phyloP scores from a whole-genome alignment of 2,797 vertebrate genomes.

The Premnoplex brunnescens region DNA sequence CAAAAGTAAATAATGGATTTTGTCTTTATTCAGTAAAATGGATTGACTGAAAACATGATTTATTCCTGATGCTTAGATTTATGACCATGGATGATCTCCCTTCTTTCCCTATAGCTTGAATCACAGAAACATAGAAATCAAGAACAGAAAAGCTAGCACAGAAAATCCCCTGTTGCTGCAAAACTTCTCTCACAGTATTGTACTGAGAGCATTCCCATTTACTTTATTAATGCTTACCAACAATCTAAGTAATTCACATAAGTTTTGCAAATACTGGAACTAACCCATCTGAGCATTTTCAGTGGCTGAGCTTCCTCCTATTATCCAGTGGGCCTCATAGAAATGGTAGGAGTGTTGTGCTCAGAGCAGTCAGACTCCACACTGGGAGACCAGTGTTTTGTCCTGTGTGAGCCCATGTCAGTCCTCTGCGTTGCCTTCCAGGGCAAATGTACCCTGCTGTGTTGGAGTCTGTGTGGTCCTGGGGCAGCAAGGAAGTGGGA shows the following conservation, averaged over 20 bases:
- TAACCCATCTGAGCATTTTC: not conserved
- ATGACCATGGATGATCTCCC: not conserved
- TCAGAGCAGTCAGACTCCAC: not conserved
- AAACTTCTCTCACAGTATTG: not conserved
- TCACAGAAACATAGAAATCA: not conserved
- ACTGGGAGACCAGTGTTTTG: not conserved
- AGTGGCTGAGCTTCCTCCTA: not conserved
- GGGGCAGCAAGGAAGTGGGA: not conserved
- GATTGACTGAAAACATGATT: not conserved
- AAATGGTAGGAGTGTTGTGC: not conserved
- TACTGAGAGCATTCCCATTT: not conserved
- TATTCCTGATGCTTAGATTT: not conserved
- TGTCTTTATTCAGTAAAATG: not conserved
- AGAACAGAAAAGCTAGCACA: not conserved
- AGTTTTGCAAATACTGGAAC: not conserved
- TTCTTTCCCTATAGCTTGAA: not conserved
- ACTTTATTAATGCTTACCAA: not conserved
- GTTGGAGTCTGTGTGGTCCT: accelerated
- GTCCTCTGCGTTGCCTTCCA: not conserved
- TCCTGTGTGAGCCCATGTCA: accelerated
- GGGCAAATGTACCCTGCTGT: accelerated
- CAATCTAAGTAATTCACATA: not conserved
- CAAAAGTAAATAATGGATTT: not conserved
- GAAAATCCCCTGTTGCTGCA: not conserved
- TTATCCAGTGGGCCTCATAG: not conserved